phyloP scores from a whole-genome alignment of 2,113 vertebrate species.

The Notarius lentiginosus region DNA sequence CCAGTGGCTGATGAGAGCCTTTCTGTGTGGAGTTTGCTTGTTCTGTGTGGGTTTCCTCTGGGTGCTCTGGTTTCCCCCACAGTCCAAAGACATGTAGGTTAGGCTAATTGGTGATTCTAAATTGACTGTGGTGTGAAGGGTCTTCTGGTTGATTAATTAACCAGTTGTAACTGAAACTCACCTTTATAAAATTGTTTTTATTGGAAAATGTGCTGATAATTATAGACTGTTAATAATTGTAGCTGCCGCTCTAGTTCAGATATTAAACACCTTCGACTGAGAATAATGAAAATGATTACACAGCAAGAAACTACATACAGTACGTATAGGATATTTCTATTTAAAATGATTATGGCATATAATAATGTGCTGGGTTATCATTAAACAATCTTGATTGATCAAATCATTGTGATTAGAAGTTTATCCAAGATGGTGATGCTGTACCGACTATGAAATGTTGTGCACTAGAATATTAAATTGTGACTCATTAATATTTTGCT shows the following conservation, averaged over 20 bases:
- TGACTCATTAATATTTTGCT: neutral
- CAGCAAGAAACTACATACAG: neutral
- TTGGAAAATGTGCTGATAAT: too few species aligned
- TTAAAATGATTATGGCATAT: neutral
- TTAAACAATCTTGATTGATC: neutral
- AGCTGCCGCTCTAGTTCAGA: neutral
- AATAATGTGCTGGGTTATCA: neutral
- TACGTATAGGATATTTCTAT: neutral
- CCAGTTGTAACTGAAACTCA: too few species aligned
- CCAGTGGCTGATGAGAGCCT: too few species aligned
- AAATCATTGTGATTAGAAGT: neutral
- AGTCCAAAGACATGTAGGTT: too few species aligned
- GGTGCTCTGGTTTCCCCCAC: too few species aligned
- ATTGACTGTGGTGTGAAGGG: too few species aligned
- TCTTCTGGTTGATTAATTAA: too few species aligned
- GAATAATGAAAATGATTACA: neutral
- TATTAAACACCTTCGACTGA: neutral
- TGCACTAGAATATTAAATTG: neutral
- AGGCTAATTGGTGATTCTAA: too few species aligned
- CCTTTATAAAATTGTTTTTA: too few species aligned
- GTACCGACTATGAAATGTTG: neutral
- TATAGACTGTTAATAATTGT: too few species aligned
- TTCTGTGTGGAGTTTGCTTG: too few species aligned
- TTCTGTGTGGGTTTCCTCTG: too few species aligned
- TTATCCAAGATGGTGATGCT: neutral